phyloP scores from a whole-genome alignment of 1,140 invertebrate genomes.

The Leptinotarsa undecemlineata region DNA sequence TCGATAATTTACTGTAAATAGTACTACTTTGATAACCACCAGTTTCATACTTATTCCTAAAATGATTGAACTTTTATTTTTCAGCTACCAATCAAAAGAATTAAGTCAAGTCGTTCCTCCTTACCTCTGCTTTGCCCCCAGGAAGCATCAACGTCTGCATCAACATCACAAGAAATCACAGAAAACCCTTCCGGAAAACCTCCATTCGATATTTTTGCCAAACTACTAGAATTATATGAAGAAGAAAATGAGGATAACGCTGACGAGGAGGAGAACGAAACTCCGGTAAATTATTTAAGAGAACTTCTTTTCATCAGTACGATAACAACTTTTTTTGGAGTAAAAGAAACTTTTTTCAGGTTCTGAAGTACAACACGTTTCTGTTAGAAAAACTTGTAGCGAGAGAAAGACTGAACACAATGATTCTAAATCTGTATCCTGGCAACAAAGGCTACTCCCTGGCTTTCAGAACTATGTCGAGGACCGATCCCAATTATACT shows the following conservation, averaged over 20 bases:
- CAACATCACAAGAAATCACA: constrained; percentile 31
- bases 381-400: constrained; percentile 80
- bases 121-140: constrained; percentile 46
- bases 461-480: constrained; percentile 55
- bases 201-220: constrained; percentile 44
- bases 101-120: constrained; percentile 50
- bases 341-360: neutral
- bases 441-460: constrained; percentile 90
- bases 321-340: neutral
- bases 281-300: neutral
- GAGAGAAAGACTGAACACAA: constrained; percentile 81
- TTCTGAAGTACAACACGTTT: constrained; percentile 73
- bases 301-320: too few relatives aligned
- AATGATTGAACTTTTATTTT: constrained; percentile 13
- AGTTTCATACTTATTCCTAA: too few relatives aligned
- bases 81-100: constrained; percentile 52
- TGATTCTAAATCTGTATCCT: constrained; percentile 89
- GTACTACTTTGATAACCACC: too few relatives aligned
- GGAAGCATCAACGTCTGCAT: constrained; percentile 37
- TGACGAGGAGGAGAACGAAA: constrained; percentile 9
- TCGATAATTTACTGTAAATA: too few relatives aligned
- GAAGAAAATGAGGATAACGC: constrained; percentile 44
- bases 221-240: constrained; percentile 48
- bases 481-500: constrained; percentile 48
- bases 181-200: constrained; percentile 27